Base-by-base conservation (phyloP, 2,888 invertebrate genomes). In the Leucophora obtusa region DNA sequence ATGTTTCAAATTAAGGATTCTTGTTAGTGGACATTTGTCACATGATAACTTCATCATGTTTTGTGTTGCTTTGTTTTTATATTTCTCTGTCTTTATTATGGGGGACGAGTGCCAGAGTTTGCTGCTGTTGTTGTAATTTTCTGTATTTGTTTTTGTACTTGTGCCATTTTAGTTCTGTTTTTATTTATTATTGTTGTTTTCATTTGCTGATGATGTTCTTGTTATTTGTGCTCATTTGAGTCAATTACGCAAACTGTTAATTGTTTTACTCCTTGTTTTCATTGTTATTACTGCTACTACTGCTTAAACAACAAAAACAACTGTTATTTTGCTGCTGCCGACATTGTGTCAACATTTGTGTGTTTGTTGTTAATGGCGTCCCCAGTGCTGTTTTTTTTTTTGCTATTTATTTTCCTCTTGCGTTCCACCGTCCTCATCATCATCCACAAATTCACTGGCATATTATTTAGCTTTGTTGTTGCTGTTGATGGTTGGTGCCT, bases 171-270 rank as follows among this genome's bases (percentile, higher is more conserved):
- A 17, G 17, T 17, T 47, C 33, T 33, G 17, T 17, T 33, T 9
- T 58, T 69, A 28, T 28, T 28, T 28, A 28, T 28, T 18, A n/a
- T 21, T 28, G 33, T 60, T 33, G 17, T 3, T 53, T 0, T 53
- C 33, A 24, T 18, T 24, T 28, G 35, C 60, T 62, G n/a, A 51
- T 53, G 15, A 11, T 43, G 17, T 83, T 85, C 83, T 10, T 85
- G n/a, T 86, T 87, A 85, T 86, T 85, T 86, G 86, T 86, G 84
- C 85, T 86, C 85, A 86, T 87, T 88, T 88, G 86, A 87, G 87
- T 88, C 88, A 87, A 87, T 87, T 88, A 86, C 85, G 84, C 84
- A 85, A 87, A 86, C 85, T 86, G 86, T 88, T 88, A 88, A 88
- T 88, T 88, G 86, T 85, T 88, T 86, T 86, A 84, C 82, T 84